These are phyloP conservation scores for Pammene aurita DNA, from an alignment of 2,888 invertebrate genomes.

Conservation along the genomic window DNA sequence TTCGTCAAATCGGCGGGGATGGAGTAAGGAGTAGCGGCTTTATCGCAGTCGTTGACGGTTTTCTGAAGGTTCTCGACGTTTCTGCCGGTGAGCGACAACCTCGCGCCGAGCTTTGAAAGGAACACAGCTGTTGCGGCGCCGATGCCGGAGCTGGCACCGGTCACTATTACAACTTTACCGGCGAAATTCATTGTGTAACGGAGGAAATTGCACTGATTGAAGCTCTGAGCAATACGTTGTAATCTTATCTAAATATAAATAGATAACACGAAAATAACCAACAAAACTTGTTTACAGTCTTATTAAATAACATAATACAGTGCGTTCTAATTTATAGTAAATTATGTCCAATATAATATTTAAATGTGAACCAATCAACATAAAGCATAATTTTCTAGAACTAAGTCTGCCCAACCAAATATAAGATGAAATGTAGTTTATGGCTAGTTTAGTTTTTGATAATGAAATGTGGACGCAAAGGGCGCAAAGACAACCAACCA, in stretches of 20 bases:
- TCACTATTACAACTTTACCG: constrained; percentile 89
- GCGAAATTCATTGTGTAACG: constrained; percentile 80
- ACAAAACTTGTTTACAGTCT: constrained; percentile 36
- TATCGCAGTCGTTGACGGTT: constrained; percentile 70
- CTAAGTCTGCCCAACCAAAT: constrained; percentile 2
- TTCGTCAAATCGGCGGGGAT: constrained; percentile 88
- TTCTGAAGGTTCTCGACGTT: constrained; percentile 85
- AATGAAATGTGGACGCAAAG: too few species aligned
- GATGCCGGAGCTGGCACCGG: constrained; percentile 94
- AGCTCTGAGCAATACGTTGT: constrained; percentile 24
- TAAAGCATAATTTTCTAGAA: background rate
- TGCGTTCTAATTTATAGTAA: constrained; percentile 21
- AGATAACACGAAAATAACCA: constrained; percentile 46
- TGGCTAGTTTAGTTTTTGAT: too few species aligned
- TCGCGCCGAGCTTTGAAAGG: constrained; percentile 89
- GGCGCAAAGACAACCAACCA: background rate
- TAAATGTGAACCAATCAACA: background rate
- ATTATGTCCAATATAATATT: background rate
- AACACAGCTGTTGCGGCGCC: constrained; percentile 92
- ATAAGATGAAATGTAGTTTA: background rate
- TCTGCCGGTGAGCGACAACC: constrained; percentile 87
- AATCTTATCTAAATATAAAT: constrained; percentile 52
- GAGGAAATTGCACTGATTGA: constrained; percentile 12
- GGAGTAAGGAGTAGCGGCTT: constrained; percentile 77
- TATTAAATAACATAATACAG: constrained; percentile 26